Conservation (phyloP, 2,113 vertebrate species). For the Romanogobio albipinnatus region DNA sequence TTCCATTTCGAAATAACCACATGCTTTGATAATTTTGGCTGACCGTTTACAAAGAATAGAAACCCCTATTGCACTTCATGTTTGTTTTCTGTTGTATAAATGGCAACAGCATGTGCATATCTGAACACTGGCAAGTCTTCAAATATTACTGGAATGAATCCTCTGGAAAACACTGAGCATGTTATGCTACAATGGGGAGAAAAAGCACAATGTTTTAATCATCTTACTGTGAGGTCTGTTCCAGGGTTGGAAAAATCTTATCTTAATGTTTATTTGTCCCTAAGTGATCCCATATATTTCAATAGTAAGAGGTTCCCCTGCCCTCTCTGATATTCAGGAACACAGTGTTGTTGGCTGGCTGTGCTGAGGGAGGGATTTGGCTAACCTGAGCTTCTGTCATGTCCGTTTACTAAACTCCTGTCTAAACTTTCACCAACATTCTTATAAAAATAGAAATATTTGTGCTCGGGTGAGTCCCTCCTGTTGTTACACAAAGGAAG, state of each 20-base stretch:
- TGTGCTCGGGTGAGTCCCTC: constrained; percentile 14
- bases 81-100: constrained; percentile 22
- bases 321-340: constrained; percentile 21
- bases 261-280: constrained; percentile 39
- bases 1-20: not conserved
- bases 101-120: constrained; percentile 23
- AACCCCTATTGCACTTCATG: not conserved
- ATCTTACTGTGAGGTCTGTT: constrained; percentile 43
- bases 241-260: constrained; percentile 37
- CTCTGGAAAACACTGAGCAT: constrained; percentile 28
- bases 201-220: constrained; percentile 16
- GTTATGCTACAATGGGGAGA: constrained; percentile 50
- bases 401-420: constrained; percentile 33
- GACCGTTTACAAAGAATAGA: not conserved
- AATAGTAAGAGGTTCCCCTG: not conserved
- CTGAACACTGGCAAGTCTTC: constrained; percentile 25
- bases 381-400: not conserved
- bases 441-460: constrained; percentile 30
- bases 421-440: constrained; percentile 24
- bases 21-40: not conserved
- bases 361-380: not conserved
- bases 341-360: constrained; percentile 14
- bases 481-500: constrained; percentile 13
- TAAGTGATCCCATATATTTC: constrained; percentile 45
- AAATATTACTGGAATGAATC: constrained; percentile 32